Base-by-base conservation (phyloP, 2,888 invertebrate species). In the Phaonia tiefii region DNA sequence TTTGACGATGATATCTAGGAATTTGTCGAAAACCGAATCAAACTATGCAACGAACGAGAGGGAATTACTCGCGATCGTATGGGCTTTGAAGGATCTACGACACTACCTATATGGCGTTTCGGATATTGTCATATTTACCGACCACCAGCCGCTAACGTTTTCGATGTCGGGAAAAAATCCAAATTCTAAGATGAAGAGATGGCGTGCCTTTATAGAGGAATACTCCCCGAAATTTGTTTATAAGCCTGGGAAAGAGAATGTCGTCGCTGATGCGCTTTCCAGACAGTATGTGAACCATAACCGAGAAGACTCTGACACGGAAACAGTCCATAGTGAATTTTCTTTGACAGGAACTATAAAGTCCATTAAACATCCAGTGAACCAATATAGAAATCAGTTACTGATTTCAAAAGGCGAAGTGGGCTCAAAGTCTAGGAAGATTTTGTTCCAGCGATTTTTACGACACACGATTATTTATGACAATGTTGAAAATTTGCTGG, bases 351-450 rank as follows among this genome's bases (percentile, higher is more conserved):
- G 20, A 15, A 25, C 13, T 13, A 74, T 74, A 15, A 67, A 8
- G 49, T 58, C 60, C 11, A 51, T 67, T 25, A 75, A 69, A n/a
- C 60, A 42, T 13, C 75, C 69, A 1, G 60, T 75, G 1, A 75
- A 69, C 26, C 75, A 75, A 22, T 75, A 51, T 60, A 69, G 69
- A 20, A 69, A 60, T 7, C 69, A 75, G 26, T 49, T 75, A 15
- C 3, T n/a, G 7, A 58, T 75, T 10, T 67, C 75, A 15, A 70
- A 42, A 13, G 46, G 51, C 10, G 49, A 11, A 3, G 3, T 25
- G 3, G 25, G 44, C n/a, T 63, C 69, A 11, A 13, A 13, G 22
- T 15, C 17, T 1, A 69, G 4, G 22, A 70, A 70, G 51, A 75
- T 69, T n/a, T 17, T 75, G 17, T 74, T 74, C 37, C 60, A 69